Base-by-base conservation (phyloP, 2,797 vertebrate species). In the Astyanax mexicanus region DNA sequence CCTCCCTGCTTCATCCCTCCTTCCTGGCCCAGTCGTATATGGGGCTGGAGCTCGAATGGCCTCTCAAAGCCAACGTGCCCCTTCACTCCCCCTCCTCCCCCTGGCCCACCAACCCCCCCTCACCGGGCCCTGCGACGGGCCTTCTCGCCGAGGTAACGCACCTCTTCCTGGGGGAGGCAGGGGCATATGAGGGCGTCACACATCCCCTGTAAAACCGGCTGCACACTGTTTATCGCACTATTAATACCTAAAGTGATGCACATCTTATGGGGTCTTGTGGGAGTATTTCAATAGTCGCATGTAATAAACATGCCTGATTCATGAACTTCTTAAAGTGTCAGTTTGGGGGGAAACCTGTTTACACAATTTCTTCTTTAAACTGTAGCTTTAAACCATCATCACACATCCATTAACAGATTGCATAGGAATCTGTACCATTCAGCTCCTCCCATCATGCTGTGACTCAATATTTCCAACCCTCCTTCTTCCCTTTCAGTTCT, bases 121-220 rank as follows among this genome's bases (percentile, higher is more conserved):
- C 82, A 80, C 78, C 86, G 94, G 91, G 88, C 88, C 68, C 93
- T 94, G 91, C 93, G 95, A 89, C 92, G 93, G 86, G 92, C 94
- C 91, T 94, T 91, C 93, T 96, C 96, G 90, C 95, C 96, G 93
- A 97, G 96, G 96, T 97, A 96, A 96, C 92, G 89, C 91, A 87
- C 72, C 87, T 88, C 83, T 90, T 71, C 86, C 80, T 82, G 86
- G 88, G 76, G 92, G 91, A 25, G 66, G 54, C 51, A 57, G 49
- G 66, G 52, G 29, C 66, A 60, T 40, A n/a, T 32, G 25, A 12
- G 8, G 32, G 23, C 21, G 3, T 64, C 62, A 38, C 37, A 42
- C 44, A 29, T n/a, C 23, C 58, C 66, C 29, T 23, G n/a, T n/a
- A n/a, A 55, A 11, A 25, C 35, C 52, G 37, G n/a, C 67, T 35